Evolutionary conservation across 2,888 invertebrate species (phyloP).

Genomic region (Chaitophorus viminalis): DNA sequence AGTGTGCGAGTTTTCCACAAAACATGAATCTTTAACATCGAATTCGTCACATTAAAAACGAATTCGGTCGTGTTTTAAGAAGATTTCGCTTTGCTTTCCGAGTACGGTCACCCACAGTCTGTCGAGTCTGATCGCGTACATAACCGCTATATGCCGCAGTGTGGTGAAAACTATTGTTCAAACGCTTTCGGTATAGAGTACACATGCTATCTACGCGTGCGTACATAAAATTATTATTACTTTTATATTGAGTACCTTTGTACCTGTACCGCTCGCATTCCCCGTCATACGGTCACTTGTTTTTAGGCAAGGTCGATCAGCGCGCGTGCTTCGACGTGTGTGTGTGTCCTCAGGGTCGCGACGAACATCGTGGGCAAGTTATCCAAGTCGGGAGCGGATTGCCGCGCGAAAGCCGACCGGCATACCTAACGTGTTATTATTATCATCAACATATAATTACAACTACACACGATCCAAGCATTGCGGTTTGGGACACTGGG

Average conservation of each 20-base stretch:
- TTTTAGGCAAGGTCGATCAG: background rate
- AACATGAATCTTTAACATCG: too few species aligned
- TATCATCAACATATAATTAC: background rate
- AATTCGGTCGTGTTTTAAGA: too few species aligned
- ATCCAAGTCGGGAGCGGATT: background rate
- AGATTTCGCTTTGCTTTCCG: too few species aligned
- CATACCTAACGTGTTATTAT: background rate
- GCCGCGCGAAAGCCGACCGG: background rate
- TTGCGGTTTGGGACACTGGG: background rate
- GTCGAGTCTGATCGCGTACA: too few species aligned
- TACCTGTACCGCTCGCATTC: background rate
- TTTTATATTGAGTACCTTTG: background rate
- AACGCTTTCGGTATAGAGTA: too few species aligned
- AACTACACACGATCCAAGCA: background rate
- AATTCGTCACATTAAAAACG: too few species aligned
- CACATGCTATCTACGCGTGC: background rate
- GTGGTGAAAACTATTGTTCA: too few species aligned
- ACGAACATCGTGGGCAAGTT: background rate
- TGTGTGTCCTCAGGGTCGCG: background rate
- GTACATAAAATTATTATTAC: background rate
- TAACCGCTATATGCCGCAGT: too few species aligned
- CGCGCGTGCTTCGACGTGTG: background rate
- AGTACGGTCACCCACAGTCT: too few species aligned
- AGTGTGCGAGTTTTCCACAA: too few species aligned
- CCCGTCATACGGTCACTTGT: background rate